These are phyloP conservation scores for Chionoecetes opilio DNA, from an alignment of 1,140 invertebrate genomes.

Conservation along the genomic window DNA sequence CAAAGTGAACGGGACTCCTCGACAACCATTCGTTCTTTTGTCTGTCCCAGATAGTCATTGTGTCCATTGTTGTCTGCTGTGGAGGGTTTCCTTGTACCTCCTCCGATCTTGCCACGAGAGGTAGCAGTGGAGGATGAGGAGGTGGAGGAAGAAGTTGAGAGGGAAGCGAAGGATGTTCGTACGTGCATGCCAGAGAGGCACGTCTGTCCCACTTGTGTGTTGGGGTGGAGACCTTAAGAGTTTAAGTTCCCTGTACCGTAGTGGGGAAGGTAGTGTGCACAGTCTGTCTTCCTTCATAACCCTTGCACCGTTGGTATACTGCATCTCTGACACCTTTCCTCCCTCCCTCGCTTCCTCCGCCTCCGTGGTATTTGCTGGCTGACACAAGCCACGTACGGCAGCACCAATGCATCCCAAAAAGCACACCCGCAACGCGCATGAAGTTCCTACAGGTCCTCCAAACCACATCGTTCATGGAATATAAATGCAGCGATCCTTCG, in stretches of 20 bases:
- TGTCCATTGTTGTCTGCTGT: not conserved
- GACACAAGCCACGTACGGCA: not conserved
- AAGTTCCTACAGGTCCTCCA: not conserved
- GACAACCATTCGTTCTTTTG: not conserved
- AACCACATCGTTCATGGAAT: not conserved
- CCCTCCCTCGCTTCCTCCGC: not conserved
- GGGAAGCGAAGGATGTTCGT: not conserved
- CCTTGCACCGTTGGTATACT: not conserved
- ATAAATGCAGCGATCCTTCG: not conserved
- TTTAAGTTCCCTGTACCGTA: not conserved
- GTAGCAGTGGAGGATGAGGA: not conserved
- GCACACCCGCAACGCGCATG: not conserved
- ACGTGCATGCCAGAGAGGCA: not conserved
- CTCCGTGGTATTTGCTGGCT: not conserved
- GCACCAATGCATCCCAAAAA: not conserved
- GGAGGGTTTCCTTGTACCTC: not conserved
- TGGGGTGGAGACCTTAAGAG: not conserved
- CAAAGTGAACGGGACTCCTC: not conserved
- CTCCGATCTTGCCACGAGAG: not conserved
- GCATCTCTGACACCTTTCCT: too few relatives aligned
- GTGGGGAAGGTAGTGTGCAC: not conserved
- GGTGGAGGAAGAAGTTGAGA: not conserved
- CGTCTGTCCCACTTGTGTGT: not conserved
- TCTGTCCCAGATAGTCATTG: not conserved
- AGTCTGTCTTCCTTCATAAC: slow-evolving; percentile 10